Base-by-base conservation (phyloP, 2,888 invertebrate species). In the Globia sparganii region DNA sequence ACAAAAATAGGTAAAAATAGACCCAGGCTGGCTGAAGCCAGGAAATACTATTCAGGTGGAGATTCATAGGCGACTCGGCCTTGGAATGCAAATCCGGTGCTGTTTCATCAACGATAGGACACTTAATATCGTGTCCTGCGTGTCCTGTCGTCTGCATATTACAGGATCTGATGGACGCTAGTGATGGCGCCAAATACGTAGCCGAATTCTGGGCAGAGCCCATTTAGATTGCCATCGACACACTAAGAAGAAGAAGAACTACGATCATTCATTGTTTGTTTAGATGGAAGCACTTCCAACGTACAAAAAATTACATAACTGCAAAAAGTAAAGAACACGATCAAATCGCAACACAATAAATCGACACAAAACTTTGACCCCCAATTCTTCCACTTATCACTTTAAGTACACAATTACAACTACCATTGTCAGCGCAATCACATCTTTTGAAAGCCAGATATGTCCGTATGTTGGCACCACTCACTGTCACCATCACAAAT, bases 401-500 rank as follows among this genome's bases (percentile, higher is more conserved):
- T 80, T 78, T 84, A 80, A 84, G 77, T 72, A 75, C 65, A 75
- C 74, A 75, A 80, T 87, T 65, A 81, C 65, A 75, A 72, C 73
- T 68, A 64, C 75, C 34, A 91, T 90, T 90, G 91, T 90, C 80
- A 87, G 77, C 80, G 89, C 89, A 91, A 92, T 91, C 90, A 91
- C 90, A 89, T 87, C 87, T 89, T 91, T 93, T 92, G 90, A 93
- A 81, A 75, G 84, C 84, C 83, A 86, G 88, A 91, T 90, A 89
- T 88, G 90, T 91, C 90, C 88, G 80, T 83, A 77, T 86, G 87
- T 88, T 87, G 85, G 88, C 90, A 91, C 92, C 91, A 91, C 89
- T 93, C 92, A 89, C 88, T 93, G 94, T 94, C 95, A 92, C 86
- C 90, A 88, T 90, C 94, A 93, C 92, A 94, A 94, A 94, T 92